Base-by-base conservation (phyloP, 1,140 invertebrate species). In the Pseudomyrmex pallidus region DNA sequence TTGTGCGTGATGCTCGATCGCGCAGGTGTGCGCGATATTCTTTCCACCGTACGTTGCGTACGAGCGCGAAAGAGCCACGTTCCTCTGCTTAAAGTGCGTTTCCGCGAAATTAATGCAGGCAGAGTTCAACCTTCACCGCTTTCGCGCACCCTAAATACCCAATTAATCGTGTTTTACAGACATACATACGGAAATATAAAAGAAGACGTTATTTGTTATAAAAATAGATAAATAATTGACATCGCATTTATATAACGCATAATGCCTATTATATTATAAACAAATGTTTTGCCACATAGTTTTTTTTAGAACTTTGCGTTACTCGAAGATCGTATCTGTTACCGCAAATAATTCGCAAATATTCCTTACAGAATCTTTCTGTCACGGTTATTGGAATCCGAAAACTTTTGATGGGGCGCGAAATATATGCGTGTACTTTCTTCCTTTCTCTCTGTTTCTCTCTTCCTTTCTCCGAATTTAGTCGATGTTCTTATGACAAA, bases 21-120 rank as follows among this genome's bases (percentile, higher is more conserved):
- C 70, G 84, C 82, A 85, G 72, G 82, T 85, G 64, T 78, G 82
- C 66, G 57, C 67, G 57, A 70, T 35, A 35, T 44, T 76, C 82
- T 85, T 85, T 76, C 46, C 62, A 62, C 63, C 57, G 7, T 35
- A 22, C 63, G 48, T 54, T 78, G 74, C 74, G 54, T 68, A 68
- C n/a, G 63, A 85, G 50, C 35, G 20, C 48, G 63, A 25, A 68
- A 77, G 46, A 77, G 44, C 12, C 20, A 44, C 48, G 48, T 63
- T 62, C 82, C 66, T 85, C 25, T 46, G n/a, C 48, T 46, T 54
- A 73, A 72, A 76, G 50, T 52, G n/a, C 20, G 48, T 52, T 46
- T 50, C 15, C 12, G 10, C 25, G 15, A 13, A 70, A 80, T 44
- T 20, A 78, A 10, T 66, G 22, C 12, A 46, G 0, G 52, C 13